phyloP scores from a whole-genome alignment of 1,140 invertebrate genomes.

The Drosophila ambigua region DNA sequence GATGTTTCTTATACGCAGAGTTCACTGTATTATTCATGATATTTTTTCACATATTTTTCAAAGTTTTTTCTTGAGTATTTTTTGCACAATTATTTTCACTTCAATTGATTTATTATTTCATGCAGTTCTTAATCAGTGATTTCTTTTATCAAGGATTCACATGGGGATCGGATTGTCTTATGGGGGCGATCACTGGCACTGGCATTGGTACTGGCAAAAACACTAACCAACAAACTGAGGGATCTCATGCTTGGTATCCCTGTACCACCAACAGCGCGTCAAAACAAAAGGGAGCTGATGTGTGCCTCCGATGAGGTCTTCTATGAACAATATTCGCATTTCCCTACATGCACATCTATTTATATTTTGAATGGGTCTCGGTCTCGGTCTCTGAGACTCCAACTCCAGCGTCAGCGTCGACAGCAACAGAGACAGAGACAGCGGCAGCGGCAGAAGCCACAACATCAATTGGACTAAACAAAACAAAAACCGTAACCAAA shows the following conservation, averaged over 20 bases:
- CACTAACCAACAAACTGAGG: slow-evolving; percentile 83
- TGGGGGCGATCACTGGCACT: no score
- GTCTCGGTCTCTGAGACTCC: slow-evolving; percentile 53
- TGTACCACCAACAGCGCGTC: slow-evolving; percentile 78
- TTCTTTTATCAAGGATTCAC: slow-evolving; percentile 20
- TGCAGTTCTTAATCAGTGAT: neutral
- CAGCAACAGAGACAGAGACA: slow-evolving; percentile 1
- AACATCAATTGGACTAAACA: slow-evolving; percentile 50
- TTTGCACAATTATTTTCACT: slow-evolving; percentile 9
- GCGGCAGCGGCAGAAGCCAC: slow-evolving; percentile 20
- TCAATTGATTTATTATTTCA: slow-evolving; percentile 3
- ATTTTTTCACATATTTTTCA: neutral
- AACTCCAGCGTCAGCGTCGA: slow-evolving; percentile 41
- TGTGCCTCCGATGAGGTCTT: slow-evolving; percentile 83
- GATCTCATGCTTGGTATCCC: slow-evolving; percentile 83
- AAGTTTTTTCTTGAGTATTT: neutral
- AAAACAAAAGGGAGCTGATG: slow-evolving; percentile 75
- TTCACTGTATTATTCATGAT: neutral
- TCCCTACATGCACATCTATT: slow-evolving; percentile 83
- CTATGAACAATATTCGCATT: slow-evolving; percentile 84
- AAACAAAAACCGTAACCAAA: slow-evolving; percentile 43
- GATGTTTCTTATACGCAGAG: neutral
- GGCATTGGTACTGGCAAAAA: neutral
- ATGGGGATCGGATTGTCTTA: neutral
- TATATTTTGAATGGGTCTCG: slow-evolving; percentile 81